Conservation (phyloP, 2,113 vertebrate genomes). For the Pampusana beccarii region DNA sequence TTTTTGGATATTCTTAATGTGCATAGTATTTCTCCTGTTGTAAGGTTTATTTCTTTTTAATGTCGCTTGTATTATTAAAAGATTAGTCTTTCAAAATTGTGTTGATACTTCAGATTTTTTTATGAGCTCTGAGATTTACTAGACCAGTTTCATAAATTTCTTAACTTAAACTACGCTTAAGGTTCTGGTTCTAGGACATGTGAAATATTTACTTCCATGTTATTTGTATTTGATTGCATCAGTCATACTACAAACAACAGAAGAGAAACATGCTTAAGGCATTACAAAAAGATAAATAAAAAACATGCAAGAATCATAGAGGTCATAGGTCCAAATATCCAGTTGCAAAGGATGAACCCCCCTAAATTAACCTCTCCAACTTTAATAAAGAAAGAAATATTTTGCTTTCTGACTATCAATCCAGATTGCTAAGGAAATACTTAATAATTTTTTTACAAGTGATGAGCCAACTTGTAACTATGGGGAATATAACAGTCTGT, state of each 20-base stretch:
- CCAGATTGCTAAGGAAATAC: neutral
- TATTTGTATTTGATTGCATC: neutral
- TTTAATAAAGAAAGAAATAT: neutral
- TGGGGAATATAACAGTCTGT: neutral
- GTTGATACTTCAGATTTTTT: neutral
- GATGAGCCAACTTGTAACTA: neutral
- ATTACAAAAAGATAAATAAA: neutral
- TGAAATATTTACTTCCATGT: neutral
- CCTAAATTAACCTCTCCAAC: neutral
- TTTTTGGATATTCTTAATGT: neutral
- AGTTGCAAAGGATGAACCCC: neutral
- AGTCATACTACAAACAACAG: neutral
- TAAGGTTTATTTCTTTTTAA: slow-evolving; percentile 35
- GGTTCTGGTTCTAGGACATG: neutral
- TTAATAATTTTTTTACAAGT: neutral
- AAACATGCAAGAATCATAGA: neutral
- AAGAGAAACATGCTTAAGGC: neutral
- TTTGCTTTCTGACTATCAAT: neutral
- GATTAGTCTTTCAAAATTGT: slow-evolving; percentile 28
- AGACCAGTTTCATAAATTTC: neutral
- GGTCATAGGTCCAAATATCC: neutral
- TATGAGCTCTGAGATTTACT: neutral
- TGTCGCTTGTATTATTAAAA: slow-evolving; percentile 29
- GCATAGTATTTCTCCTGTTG: neutral
- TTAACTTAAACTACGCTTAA: neutral